A percentile compares a stretch with the other conserved stretches of the same genome.
Evolutionary conservation across 2,113 vertebrate species (phyloP).

Genomic region (Malaclemys terrapin): DNA sequence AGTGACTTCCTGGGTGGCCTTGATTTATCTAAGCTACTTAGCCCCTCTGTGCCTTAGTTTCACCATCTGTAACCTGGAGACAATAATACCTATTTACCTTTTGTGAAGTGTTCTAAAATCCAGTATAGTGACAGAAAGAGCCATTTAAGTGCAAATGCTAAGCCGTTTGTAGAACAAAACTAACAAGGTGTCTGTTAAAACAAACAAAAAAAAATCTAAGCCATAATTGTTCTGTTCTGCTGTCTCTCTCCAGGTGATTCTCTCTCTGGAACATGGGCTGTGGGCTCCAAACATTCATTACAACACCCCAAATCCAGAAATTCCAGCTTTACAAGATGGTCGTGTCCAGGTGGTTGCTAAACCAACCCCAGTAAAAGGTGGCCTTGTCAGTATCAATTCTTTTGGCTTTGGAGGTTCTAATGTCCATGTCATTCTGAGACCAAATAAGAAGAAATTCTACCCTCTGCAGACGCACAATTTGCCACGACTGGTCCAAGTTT

Average conservation of each 20-base stretch:
- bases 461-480: background rate
- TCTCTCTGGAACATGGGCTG: constrained; percentile 90
- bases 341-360: constrained; percentile 85
- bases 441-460: constrained; percentile 61
- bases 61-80: background rate
- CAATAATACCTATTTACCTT: background rate
- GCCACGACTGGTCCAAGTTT: constrained; percentile 85
- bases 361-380: constrained; percentile 87
- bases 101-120: background rate
- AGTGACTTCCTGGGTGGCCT: background rate
- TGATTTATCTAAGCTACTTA: background rate
- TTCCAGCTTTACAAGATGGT: constrained; percentile 88
- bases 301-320: constrained; percentile 86
- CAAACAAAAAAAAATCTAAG: background rate
- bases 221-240: background rate
- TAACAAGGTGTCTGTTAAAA: background rate
- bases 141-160: background rate
- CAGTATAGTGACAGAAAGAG: background rate
- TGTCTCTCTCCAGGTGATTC: constrained; percentile 83
- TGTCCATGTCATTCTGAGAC: constrained; percentile 91
- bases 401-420: constrained; percentile 98
- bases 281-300: constrained; percentile 97
- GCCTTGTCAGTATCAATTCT: constrained; percentile 90
- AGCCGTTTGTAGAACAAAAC: background rate
- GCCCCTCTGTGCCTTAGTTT: background rate